phyloP scores from a whole-genome alignment of 1,140 invertebrate genomes.

The Diuraphis noxia region DNA sequence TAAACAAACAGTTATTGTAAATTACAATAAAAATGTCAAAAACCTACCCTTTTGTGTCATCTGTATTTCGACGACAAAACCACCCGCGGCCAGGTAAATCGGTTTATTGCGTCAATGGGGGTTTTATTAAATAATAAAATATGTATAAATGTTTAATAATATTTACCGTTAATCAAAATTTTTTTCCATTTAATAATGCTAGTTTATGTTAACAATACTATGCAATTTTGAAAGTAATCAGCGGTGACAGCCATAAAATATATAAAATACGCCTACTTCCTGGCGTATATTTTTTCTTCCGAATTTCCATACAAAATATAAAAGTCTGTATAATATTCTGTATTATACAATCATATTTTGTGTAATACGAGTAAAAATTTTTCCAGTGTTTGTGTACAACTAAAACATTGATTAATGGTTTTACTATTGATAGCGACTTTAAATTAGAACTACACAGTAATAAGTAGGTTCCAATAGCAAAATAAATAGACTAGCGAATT shows the following conservation, averaged over 20 bases:
- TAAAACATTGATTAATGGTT: not conserved
- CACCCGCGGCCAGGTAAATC: constrained; percentile 46
- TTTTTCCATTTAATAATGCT: not conserved
- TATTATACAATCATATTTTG: not conserved
- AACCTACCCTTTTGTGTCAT: constrained; percentile 47
- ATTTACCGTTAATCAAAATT: constrained; percentile 35
- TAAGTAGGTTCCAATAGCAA: not conserved
- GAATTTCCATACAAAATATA: not conserved
- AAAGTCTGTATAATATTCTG: not conserved
- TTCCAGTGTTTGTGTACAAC: not conserved
- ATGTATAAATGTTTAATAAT: constrained; percentile 4
- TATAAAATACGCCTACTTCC: constrained; percentile 21
- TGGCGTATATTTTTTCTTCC: not conserved
- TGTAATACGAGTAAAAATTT: not conserved
- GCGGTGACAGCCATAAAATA: not conserved
- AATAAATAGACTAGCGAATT: too few relatives aligned
- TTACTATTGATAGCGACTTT: not conserved
- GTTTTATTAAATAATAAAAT: constrained; percentile 52
- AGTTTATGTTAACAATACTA: constrained; percentile 24
- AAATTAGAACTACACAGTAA: not conserved
- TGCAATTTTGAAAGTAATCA: constrained; percentile 7
- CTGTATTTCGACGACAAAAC: constrained; percentile 45
- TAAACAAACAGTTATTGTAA: constrained; percentile 52
- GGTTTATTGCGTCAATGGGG: constrained; percentile 50
- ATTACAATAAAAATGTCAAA: constrained; percentile 53